Evolutionary conservation across 1,140 invertebrate species (phyloP).

Genomic region (Colletes gigas): DNA sequence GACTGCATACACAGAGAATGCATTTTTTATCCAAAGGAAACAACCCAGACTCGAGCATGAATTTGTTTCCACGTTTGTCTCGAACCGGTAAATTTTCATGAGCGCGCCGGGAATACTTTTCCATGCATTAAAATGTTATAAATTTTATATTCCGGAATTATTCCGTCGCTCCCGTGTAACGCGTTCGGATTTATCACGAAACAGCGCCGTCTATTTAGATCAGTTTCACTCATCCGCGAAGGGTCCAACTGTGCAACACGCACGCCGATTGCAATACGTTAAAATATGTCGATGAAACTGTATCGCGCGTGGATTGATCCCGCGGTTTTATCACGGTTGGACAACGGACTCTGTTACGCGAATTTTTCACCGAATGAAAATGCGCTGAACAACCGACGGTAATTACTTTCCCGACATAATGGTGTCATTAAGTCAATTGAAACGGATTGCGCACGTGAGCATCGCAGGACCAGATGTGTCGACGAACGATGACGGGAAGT

Average conservation of each 20-base stretch:
- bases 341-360: background rate
- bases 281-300: background rate
- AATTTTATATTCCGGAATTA: background rate
- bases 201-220: conserved; percentile 19
- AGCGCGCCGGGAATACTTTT: background rate
- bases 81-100: too few species aligned
- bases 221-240: background rate
- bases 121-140: background rate
- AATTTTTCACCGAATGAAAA: conserved; percentile 6
- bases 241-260: background rate
- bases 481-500: conserved; percentile 10
- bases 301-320: conserved; percentile 7
- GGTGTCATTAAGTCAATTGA: conserved; percentile 35
- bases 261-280: conserved; percentile 20
- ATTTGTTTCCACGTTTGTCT: too few species aligned
- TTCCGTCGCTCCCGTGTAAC: background rate
- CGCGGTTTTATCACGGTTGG: conserved; percentile 4
- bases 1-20: too few species aligned
- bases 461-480: conserved; percentile 10
- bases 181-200: background rate
- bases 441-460: background rate
- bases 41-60: too few species aligned
- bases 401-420: conserved; percentile 14
- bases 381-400: background rate
- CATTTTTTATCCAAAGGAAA: too few species aligned